These are phyloP conservation scores for Megaptera novaeangliae DNA, from an alignment of 2,113 vertebrate genomes.

Conservation along the genomic window DNA sequence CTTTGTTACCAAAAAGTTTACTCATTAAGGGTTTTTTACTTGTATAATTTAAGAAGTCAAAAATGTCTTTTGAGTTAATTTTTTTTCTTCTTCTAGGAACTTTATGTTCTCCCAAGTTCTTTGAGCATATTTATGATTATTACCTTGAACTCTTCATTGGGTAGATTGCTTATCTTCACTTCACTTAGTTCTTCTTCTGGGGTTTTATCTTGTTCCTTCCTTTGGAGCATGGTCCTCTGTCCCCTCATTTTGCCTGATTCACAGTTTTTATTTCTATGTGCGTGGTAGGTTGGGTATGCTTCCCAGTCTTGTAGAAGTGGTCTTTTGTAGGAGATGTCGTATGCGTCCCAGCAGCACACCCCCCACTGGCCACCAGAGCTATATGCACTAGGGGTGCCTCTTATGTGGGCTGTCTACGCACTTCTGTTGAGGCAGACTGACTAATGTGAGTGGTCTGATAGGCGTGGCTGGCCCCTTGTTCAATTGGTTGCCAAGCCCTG, in stretches of 20 bases:
- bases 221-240: not conserved
- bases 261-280: not conserved
- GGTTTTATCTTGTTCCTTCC: not conserved
- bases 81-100: not conserved
- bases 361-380: not conserved
- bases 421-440: not conserved
- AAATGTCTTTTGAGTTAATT: not conserved
- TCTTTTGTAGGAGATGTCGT: not conserved
- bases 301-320: not conserved
- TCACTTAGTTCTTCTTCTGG: not conserved
- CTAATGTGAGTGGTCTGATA: not conserved
- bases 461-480: not conserved
- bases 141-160: not conserved
- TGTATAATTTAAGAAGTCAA: not conserved
- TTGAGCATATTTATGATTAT: not conserved
- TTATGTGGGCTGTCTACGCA: not conserved
- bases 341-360: not conserved
- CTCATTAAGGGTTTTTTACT: not conserved
- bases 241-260: not conserved
- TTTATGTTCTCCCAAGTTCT: not conserved
- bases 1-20: constrained; percentile 10
- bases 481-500: not conserved
- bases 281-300: not conserved
- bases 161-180: not conserved
- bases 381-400: not conserved